A percentile compares a stretch with the other conserved stretches of the same genome.
Evolutionary conservation across 2,797 vertebrate genomes (phyloP).

Genomic region (Coccyzus lansbergi): DNA sequence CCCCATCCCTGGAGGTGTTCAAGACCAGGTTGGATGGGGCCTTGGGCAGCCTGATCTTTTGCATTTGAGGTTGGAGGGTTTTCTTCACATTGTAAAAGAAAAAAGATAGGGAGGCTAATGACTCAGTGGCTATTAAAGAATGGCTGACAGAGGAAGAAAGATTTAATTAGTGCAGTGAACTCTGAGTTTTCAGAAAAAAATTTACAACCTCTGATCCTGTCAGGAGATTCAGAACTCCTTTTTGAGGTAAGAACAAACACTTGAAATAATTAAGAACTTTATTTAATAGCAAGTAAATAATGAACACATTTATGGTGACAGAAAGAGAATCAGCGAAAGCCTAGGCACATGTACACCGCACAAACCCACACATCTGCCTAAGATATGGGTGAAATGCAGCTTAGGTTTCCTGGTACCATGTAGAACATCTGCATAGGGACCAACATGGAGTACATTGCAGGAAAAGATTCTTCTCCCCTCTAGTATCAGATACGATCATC

Average conservation of each 20-base stretch:
- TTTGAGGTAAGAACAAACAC: neutral
- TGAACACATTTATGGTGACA: neutral
- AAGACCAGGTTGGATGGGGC: no score
- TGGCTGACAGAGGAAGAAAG: neutral
- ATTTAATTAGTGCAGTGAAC: neutral
- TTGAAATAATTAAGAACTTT: neutral
- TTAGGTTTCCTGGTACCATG: neutral
- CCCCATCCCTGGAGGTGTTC: no score
- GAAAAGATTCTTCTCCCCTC: neutral
- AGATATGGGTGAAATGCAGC: neutral
- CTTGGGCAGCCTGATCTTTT: neutral
- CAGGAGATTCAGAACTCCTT: neutral
- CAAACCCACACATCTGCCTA: neutral
- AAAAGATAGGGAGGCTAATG: neutral
- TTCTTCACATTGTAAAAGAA: neutral
- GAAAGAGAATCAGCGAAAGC: neutral
- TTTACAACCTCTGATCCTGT: neutral
- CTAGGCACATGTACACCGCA: neutral
- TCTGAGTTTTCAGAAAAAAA: constrained; percentile 8
- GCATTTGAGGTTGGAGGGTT: neutral
- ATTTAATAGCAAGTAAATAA: neutral
- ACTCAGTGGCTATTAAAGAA: neutral
- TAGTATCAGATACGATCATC: neutral
- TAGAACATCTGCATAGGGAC: neutral
- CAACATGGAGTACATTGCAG: rapidly evolving